Conservation (phyloP, 2,888 invertebrate genomes). For the Drosophila nr. perissopoda region DNA sequence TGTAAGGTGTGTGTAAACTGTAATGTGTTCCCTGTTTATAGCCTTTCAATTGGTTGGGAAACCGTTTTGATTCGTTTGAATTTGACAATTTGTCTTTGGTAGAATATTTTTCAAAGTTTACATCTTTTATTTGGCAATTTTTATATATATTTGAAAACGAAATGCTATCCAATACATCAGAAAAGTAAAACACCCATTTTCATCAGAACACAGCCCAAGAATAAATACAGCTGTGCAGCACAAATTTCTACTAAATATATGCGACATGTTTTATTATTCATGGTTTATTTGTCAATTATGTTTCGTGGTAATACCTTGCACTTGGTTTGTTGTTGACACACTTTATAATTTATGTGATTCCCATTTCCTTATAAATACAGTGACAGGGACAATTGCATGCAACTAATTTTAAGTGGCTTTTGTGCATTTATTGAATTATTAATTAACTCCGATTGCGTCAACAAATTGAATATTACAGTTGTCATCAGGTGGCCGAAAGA, state of each 20-base stretch:
- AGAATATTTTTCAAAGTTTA: background rate
- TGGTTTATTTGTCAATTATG: slow-evolving; percentile 14
- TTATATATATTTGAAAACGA: background rate
- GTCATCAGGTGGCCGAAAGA: slow-evolving; percentile 59
- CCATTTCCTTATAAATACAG: slow-evolving; percentile 12
- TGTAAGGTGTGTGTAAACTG: slow-evolving; percentile 27
- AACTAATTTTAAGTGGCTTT: slow-evolving; percentile 67
- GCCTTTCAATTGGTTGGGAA: slow-evolving; percentile 2
- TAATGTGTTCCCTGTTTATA: slow-evolving; percentile 15
- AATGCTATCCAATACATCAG: background rate
- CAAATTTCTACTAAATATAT: background rate
- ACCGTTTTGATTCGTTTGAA: background rate
- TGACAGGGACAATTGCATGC: slow-evolving; percentile 60
- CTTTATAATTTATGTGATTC: slow-evolving; percentile 53
- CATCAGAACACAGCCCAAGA: background rate
- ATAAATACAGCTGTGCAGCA: background rate
- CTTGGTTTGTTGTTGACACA: slow-evolving; percentile 33
- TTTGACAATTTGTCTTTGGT: background rate
- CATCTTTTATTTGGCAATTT: background rate
- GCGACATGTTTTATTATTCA: background rate
- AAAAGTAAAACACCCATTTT: background rate
- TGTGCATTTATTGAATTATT: slow-evolving; percentile 75
- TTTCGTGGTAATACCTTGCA: background rate
- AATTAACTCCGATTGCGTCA: slow-evolving; percentile 75
- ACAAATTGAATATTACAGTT: slow-evolving; percentile 72